These are phyloP conservation scores for Petrosia ficiformis DNA, from an alignment of 37 sponge, comb jelly and placozoan species.

Conservation along the genomic window DNA sequence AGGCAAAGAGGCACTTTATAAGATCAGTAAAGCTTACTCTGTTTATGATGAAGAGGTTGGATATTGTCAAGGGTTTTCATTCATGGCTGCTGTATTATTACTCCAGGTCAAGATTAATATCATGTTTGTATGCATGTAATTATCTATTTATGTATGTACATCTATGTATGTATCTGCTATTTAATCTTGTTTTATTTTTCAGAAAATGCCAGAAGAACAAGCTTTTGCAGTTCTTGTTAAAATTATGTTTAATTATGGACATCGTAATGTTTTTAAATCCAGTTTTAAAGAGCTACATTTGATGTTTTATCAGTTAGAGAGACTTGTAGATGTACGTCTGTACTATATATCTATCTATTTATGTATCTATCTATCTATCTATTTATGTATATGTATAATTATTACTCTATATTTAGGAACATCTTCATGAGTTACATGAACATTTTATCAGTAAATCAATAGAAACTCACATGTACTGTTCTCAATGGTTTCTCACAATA, in stretches of 20 bases:
- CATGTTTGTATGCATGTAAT: too few relatives aligned
- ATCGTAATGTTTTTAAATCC: slow-evolving; percentile 89
- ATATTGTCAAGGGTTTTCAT: slow-evolving; percentile 97
- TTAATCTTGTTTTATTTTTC: background rate
- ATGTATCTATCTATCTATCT: too few relatives aligned
- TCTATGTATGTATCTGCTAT: too few relatives aligned
- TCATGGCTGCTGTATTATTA: slow-evolving; percentile 91
- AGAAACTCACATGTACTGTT: slow-evolving; percentile 96
- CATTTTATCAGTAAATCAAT: slow-evolving; percentile 73
- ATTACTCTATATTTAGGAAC: slow-evolving; percentile 53
- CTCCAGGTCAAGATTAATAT: slow-evolving; percentile 63
- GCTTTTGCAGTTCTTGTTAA: slow-evolving; percentile 92
- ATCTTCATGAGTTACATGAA: slow-evolving; percentile 70
- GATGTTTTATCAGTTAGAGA: slow-evolving; percentile 80
- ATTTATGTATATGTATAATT: background rate
- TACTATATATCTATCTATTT: too few relatives aligned
- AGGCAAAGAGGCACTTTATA: slow-evolving; percentile 71
- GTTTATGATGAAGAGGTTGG: slow-evolving; percentile 93
- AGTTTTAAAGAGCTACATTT: slow-evolving; percentile 73
- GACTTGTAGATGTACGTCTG: slow-evolving; percentile 82
- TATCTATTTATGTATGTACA: too few relatives aligned
- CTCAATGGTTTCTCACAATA: slow-evolving; percentile 98
- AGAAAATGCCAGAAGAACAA: slow-evolving; percentile 94
- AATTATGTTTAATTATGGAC: slow-evolving; percentile 89
- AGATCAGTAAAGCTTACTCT: slow-evolving; percentile 94